Evolutionary conservation across 2,888 invertebrate species (phyloP), one percentile per base, ranked within the genome.

Genomic region (Drosophila recens): DNA sequence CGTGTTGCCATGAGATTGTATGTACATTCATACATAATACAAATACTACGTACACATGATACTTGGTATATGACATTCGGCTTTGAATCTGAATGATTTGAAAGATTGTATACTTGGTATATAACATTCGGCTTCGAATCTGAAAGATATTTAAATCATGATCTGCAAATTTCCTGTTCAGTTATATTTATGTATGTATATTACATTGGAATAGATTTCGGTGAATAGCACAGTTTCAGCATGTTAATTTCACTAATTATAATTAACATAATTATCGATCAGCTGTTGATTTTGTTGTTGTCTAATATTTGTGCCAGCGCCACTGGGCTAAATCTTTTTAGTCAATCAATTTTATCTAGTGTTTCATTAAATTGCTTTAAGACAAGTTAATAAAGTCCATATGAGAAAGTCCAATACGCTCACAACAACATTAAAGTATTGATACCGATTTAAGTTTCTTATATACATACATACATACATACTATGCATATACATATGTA

Each of bases 361-460:
- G 10, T 20, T 11, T 11, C 5, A 11, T 20, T 43, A 17, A 17
- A 15, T 17, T 11, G 43, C 10, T 5, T 43, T 43, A 49, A 57
- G 36, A 82, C 65, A 76, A 85, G 82, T 58, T 85, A 83, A 83
- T 83, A 85, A 62, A 68, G 82, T 63, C 66, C 71, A 67, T 71
- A 75, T 72, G 86, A 87, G 42, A 42, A 42, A 87, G 88, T 75
- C 56, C 52, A 70, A 68, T 64, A 51, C 59, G 62, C 34, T 57
- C 52, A n/a, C 46, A 30, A 23, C 45, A 34, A 56, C 61, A 58
- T 53, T 52, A 30, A 57, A 65, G 53, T 54, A 54, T 58, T 72
- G 68, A 38, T n/a, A 65, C 69, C 68, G 69, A 82, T 64, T 62
- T 69, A 17, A 49, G 63, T 72, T 67, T 69, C 65, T 53, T 51